Evolutionary conservation across 2,113 vertebrate genomes (phyloP).

Genomic region (Oriolus oriolus): DNA sequence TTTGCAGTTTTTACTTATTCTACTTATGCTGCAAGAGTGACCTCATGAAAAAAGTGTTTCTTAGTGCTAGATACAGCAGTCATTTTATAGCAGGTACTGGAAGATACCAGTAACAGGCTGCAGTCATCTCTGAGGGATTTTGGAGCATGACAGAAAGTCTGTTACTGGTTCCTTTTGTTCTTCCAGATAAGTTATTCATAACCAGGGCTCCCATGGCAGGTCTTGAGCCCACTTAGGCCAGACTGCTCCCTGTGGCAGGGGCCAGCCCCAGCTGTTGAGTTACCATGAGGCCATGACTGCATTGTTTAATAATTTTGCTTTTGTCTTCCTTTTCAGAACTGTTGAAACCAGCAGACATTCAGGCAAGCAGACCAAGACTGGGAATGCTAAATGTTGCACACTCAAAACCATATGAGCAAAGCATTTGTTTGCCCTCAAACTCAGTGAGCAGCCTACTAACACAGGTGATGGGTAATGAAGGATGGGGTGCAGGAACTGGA

Average conservation of each 20-base stretch:
- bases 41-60: neutral
- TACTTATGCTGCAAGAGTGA: neutral
- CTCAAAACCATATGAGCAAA: neutral
- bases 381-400: neutral
- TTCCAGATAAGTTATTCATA: neutral
- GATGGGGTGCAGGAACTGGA: neutral
- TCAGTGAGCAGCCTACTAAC: neutral
- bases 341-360: neutral
- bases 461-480: neutral
- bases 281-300: neutral
- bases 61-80: neutral
- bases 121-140: neutral
- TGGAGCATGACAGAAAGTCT: neutral
- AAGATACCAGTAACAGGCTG: neutral
- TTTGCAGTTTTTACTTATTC: neutral
- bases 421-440: neutral
- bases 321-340: neutral
- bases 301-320: neutral
- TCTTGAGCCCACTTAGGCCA: neutral
- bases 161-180: neutral
- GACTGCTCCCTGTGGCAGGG: neutral
- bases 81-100: neutral
- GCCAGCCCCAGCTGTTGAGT: neutral
- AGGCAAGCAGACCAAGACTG: neutral
- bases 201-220: fast-evolving